Evolutionary conservation across 2,797 vertebrate species (phyloP), one percentile per base, ranked within the genome.

Genomic region (Melanitta fusca): DNA sequence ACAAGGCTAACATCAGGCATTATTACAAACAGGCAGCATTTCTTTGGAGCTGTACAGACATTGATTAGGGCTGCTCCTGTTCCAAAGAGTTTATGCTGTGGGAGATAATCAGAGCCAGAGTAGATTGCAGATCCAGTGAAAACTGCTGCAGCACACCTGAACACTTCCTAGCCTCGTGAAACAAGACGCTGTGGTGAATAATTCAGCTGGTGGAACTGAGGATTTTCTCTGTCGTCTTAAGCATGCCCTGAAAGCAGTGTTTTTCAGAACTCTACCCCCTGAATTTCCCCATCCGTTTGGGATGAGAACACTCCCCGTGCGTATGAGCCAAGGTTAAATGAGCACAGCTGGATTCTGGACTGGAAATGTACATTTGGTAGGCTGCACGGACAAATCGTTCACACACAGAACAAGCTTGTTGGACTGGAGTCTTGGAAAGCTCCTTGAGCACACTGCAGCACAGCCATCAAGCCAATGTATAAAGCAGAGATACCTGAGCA

Each of bases 271-370:
- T 91, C 60, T 74, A 38, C n/a, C 21, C 57, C 93, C 57, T 61
- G 22, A 53, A 74, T 88, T 95, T 89, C 64, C 57, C 30, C 47
- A 10, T 68, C 74, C 64, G 8, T 89, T 91, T 36, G 91, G 85
- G 69, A 89, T 74, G 74, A 82, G 95, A 95, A 85, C 85, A 61
- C 32, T 95, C 57, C 34, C 72, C 80, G 56, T 80, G 78, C 3
- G 0, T 43, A 19, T 20, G 58, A 96, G 93, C 86, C 93, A 89
- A 82, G 90, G 91, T 95, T 95, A 95, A 96, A 87, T 69, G 94
- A 96, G 90, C 91, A 85, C 95, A 95, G 89, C 88, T 94, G 95
- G 93, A 85, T 84, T 92, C 89, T 91, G 84, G 81, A 72, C 85
- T 93, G 85, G 88, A 89, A 87, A 51, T 78, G 62, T 6, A 13